These are phyloP conservation scores for Mesorhabditis spiculigera DNA, from an alignment of 2,888 invertebrate genomes.

Conservation along the genomic window DNA sequence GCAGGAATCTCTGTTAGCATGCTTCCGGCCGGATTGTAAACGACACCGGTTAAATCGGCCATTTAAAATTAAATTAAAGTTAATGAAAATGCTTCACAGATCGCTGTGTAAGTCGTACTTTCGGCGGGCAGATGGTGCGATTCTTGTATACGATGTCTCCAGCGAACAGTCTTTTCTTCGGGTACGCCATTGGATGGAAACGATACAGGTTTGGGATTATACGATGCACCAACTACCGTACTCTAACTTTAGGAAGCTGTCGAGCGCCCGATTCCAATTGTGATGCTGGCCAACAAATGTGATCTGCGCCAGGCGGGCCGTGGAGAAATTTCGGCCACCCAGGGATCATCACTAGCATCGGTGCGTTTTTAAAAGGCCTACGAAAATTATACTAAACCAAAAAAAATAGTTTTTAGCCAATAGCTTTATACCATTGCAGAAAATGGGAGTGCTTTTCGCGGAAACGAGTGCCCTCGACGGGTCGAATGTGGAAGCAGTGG, in stretches of 20 bases:
- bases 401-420: constrained; percentile 14
- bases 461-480: constrained; percentile 53
- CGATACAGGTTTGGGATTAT: constrained; percentile 63
- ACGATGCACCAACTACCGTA: background rate
- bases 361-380: constrained; percentile 62
- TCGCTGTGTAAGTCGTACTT: constrained; percentile 69
- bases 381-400: constrained; percentile 50
- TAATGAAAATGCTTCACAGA: constrained; percentile 48
- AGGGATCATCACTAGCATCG: constrained; percentile 40
- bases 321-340: constrained; percentile 30
- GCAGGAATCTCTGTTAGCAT: no score
- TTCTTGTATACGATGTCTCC: constrained; percentile 67
- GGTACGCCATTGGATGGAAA: constrained; percentile 67
- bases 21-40: no score
- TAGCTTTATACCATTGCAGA: constrained; percentile 5
- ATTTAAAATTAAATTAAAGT: no score
- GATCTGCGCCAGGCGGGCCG: constrained; percentile 63
- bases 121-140: constrained; percentile 68
- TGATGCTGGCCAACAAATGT: constrained; percentile 67
- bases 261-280: constrained; percentile 65
- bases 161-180: constrained; percentile 67
- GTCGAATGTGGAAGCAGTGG: constrained; percentile 44
- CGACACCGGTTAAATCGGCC: no score
- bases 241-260: constrained; percentile 62
- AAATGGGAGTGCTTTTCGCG: constrained; percentile 45